Evolutionary conservation across 2,797 vertebrate species (phyloP).

Genomic region (Sebastes elongatus): DNA sequence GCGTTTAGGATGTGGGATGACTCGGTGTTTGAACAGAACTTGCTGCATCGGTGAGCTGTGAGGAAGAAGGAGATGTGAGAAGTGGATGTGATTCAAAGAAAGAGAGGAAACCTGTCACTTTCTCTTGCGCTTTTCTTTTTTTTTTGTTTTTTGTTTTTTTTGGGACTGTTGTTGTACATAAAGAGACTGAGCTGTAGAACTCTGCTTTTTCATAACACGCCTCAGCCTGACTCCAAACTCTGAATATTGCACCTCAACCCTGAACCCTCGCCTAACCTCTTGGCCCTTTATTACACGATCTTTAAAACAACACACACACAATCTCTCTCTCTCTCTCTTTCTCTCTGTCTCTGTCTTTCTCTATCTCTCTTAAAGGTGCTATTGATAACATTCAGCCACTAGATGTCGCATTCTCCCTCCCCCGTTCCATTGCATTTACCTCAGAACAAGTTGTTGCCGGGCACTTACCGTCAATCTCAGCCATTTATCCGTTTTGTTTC

Average conservation of each 20-base stretch:
- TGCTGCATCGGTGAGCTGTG: constrained; percentile 63
- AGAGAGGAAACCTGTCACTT: constrained; percentile 22
- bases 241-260: constrained; percentile 64
- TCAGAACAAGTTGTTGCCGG: too few relatives aligned
- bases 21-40: constrained; percentile 45
- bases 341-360: neutral
- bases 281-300: constrained; percentile 51
- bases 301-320: constrained; percentile 20
- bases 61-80: constrained; percentile 15
- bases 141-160: neutral
- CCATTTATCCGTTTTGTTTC: too few relatives aligned
- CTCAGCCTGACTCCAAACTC: constrained; percentile 69
- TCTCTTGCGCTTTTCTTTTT: constrained; percentile 13
- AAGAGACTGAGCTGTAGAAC: constrained; percentile 67
- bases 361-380: neutral
- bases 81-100: constrained; percentile 29
- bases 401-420: too few relatives aligned
- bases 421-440: too few relatives aligned
- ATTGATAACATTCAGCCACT: too few relatives aligned
- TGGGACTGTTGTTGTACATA: constrained; percentile 69
- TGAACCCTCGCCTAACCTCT: constrained; percentile 36
- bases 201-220: constrained; percentile 66
- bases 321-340: neutral
- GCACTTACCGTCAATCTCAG: too few relatives aligned
- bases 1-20: constrained; percentile 36